Percentiles rank a stretch among this genome's conserved stretches.
These are phyloP conservation scores for Autographa gamma DNA, from an alignment of 2,888 invertebrate genomes.

Conservation along the genomic window DNA sequence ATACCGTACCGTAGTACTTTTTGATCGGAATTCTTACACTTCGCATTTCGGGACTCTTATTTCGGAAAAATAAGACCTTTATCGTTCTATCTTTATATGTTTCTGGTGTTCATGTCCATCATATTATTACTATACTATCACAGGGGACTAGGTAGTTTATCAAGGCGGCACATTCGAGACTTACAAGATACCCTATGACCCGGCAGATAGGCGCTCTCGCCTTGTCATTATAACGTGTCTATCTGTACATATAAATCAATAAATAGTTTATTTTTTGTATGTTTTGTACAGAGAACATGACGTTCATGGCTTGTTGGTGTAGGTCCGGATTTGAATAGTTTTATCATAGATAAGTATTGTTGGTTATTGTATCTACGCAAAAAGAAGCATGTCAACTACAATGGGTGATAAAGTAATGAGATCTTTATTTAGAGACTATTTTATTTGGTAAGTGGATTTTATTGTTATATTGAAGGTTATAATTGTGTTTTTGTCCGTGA, in stretches of 20 bases:
- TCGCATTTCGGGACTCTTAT: no score
- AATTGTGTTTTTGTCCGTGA: no score
- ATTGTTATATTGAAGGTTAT: no score
- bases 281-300: conserved; percentile 22
- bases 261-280: conserved; percentile 25
- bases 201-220: conserved; percentile 40
- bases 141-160: conserved; percentile 43
- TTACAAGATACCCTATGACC: conserved; percentile 53
- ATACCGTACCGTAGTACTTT: no score
- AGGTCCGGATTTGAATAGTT: conserved; percentile 25
- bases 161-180: conserved; percentile 56
- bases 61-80: no score
- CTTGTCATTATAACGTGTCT: conserved; percentile 34
- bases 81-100: neutral
- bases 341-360: neutral
- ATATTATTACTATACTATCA: conserved; percentile 15
- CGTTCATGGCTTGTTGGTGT: conserved; percentile 25
- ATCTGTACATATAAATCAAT: conserved; percentile 19
- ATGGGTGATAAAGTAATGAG: neutral
- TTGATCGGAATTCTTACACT: no score
- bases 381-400: neutral
- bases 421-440: no score
- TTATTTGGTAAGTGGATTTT: no score
- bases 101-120: neutral
- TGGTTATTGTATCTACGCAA: neutral